Evolutionary conservation across 2,113 vertebrate species (phyloP), one percentile per base, ranked within the genome.

Genomic region (Phylloscopus trochiloides): DNA sequence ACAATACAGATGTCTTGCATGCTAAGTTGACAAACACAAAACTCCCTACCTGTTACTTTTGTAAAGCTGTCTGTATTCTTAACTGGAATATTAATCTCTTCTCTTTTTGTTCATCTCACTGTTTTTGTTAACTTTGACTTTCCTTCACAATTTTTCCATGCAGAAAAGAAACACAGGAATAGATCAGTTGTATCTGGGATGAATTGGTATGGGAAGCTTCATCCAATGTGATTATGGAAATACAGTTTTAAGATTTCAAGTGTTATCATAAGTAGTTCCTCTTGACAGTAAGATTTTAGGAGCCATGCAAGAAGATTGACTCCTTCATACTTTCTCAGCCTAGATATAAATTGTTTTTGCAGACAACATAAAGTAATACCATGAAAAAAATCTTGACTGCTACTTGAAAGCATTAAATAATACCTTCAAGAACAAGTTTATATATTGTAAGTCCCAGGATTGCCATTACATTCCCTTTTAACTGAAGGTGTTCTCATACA

Each of bases 11-110:
- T 50, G 3, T 36, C 19, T 65, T 45, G 3, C 14, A 73, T 13
- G 6, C 4, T 34, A 54, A 65, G 12, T 5, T 65, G 55, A 26
- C 40, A 14, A 86, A 54, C 10, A 40, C 6, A 77, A 88, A 43
- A 2, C 2, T 0, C 18, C 13, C 5, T 5, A 20, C 22, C 8
- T 14, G 5, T 51, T 3, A 0, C 7, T 45, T 86, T 63, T 82
- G 3, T 54, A 59, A 73, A 45, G 12, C 4, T 86, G 4, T 47
- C 19, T 73, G 10, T 51, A 42, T 70, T 70, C 34, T 65, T 51
- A 59, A 70, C 11, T n/a, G 26, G 14, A 50, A 86, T 59, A 78
- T 18, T 11, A 0, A 1, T 59, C 8, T 62, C 18, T 57, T 26
- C 6, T 8, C 1, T 28, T 74, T 89, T 74, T 38, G 5, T 28